Evolutionary conservation across 2,888 invertebrate genomes (phyloP).

Genomic region (Aricia artaxerxes): DNA sequence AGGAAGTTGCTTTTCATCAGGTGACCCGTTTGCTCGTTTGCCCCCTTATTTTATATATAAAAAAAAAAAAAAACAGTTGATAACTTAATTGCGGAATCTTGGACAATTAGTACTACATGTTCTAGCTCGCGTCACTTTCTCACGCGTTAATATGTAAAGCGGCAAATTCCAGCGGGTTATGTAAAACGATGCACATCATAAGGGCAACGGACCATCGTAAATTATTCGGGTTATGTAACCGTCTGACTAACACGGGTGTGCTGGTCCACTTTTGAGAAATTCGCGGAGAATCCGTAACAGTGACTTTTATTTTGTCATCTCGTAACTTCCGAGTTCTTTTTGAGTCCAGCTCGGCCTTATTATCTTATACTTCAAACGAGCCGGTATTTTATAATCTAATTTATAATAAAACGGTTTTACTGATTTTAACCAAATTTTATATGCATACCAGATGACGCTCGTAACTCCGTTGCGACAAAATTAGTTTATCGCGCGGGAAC

Average conservation of each 20-base stretch:
- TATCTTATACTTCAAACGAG: neutral
- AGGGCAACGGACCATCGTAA: slow-evolving; percentile 10
- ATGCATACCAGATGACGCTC: too few species aligned
- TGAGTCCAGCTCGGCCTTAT: neutral
- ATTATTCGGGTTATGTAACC: neutral
- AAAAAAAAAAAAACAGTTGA: too few species aligned
- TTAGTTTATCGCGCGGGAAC: too few species aligned
- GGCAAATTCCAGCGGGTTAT: slow-evolving; percentile 8
- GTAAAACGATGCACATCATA: slow-evolving; percentile 3
- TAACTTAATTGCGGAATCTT: neutral
- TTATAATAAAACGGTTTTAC: too few species aligned
- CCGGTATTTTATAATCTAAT: neutral
- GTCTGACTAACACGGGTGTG: slow-evolving; percentile 13
- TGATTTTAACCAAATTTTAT: too few species aligned
- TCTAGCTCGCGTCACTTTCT: neutral
- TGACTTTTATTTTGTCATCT: slow-evolving; percentile 11
- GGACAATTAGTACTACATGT: neutral
- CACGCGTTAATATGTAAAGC: slow-evolving; percentile 12
- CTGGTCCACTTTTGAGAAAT: slow-evolving; percentile 16
- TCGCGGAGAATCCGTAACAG: slow-evolving; percentile 16
- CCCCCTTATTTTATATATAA: too few species aligned
- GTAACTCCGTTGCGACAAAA: too few species aligned
- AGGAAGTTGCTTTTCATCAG: too few species aligned
- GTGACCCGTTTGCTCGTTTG: too few species aligned
- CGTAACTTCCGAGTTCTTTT: neutral